Evolutionary conservation across 2,888 invertebrate genomes (phyloP).

Genomic region (Lamproptera curius): DNA sequence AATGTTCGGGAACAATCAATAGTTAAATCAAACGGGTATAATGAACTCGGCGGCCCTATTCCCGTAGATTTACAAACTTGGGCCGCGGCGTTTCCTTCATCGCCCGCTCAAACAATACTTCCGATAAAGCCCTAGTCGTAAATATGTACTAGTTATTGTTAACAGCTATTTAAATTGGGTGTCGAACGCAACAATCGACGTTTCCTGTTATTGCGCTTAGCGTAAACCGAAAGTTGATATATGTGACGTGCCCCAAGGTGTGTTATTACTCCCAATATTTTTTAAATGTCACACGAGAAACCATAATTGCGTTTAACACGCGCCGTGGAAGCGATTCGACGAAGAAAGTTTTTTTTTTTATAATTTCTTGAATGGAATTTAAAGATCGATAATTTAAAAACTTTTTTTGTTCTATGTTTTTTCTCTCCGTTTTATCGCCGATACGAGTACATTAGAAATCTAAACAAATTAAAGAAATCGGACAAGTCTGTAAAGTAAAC

Average conservation of each 20-base stretch:
- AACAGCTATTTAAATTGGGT: conserved; percentile 22
- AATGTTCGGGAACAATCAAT: conserved; percentile 23
- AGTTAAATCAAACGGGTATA: conserved; percentile 19
- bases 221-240: conserved; percentile 12
- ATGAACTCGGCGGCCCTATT: conserved; percentile 13
- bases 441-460: no score
- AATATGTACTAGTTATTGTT: conserved; percentile 24
- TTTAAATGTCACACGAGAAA: not conserved
- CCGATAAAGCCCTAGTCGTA: conserved; percentile 32
- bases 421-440: no score
- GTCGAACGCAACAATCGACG: conserved; percentile 19
- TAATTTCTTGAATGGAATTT: no score
- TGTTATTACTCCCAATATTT: not conserved
- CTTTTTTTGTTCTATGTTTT: no score
- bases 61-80: conserved; percentile 16
- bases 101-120: conserved; percentile 66
- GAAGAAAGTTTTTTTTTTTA: not conserved
- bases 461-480: no score
- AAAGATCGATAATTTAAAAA: no score
- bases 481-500: no score
- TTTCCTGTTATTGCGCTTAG: conserved; percentile 13
- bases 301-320: not conserved
- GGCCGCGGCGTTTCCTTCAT: conserved; percentile 51
- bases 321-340: not conserved
- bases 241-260: not conserved